phyloP scores from a whole-genome alignment of 1,140 invertebrate species.

The roundworm (Caenorhabditis elegans) region WBcel235 BX284603.4:6792001-6792500 shows the following conservation, averaged over 20 bases:
- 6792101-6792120: constrained; percentile 63
- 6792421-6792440: constrained; percentile 20
- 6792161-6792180: constrained; percentile 50
- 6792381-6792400: constrained; percentile 50
- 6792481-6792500: constrained; percentile 29
- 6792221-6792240: constrained; percentile 61
- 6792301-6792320: constrained; percentile 59
- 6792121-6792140: constrained; percentile 66
- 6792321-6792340: constrained; percentile 54
- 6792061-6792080: constrained; percentile 64
- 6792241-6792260: constrained; percentile 55
- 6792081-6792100: constrained; percentile 64
- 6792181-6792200: constrained; percentile 52
- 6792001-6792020: constrained; percentile 59
- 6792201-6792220: constrained; percentile 63
- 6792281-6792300: constrained; percentile 64
- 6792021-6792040: constrained; percentile 59
- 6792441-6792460: constrained; percentile 30
- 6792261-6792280: constrained; percentile 63
- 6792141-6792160: constrained; percentile 61
- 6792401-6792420: constrained; percentile 51
- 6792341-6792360: constrained; percentile 62
- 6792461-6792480: neutral
- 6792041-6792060: constrained; percentile 64
- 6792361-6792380: constrained; percentile 52